Conservation (phyloP, 2,113 vertebrate genomes). For the Ailurus styani region DNA sequence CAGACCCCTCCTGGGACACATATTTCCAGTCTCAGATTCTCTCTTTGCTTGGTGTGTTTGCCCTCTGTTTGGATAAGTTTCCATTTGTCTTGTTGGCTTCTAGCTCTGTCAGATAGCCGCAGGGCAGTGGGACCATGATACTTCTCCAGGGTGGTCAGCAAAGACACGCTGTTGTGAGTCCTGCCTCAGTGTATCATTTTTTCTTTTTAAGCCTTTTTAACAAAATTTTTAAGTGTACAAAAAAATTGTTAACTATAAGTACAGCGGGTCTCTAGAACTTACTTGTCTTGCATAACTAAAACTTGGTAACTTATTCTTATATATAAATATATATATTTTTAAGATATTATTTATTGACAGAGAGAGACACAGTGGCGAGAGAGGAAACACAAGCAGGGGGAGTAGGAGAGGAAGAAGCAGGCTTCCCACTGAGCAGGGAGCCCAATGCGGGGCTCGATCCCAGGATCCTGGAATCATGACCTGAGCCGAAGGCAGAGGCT, state of each 20-base stretch:
- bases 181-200: background rate
- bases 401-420: too few species aligned
- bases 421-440: too few species aligned
- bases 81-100: background rate
- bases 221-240: background rate
- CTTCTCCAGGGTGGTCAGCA: background rate
- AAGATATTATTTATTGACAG: too few species aligned
- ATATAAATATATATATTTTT: too few species aligned
- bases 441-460: too few species aligned
- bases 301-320: background rate
- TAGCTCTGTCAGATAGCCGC: background rate
- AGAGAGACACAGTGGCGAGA: too few species aligned
- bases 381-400: too few species aligned
- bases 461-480: too few species aligned
- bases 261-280: background rate
- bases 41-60: background rate
- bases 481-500: too few species aligned
- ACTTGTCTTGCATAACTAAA: background rate
- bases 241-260: background rate
- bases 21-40: background rate
- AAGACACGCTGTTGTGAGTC: background rate
- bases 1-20: background rate
- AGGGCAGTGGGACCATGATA: background rate
- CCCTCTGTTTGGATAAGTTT: background rate
- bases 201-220: accelerated